Evolutionary conservation across 2,113 vertebrate genomes (phyloP), one percentile per base, ranked within the genome.

Genomic region (Scatophagus argus): DNA sequence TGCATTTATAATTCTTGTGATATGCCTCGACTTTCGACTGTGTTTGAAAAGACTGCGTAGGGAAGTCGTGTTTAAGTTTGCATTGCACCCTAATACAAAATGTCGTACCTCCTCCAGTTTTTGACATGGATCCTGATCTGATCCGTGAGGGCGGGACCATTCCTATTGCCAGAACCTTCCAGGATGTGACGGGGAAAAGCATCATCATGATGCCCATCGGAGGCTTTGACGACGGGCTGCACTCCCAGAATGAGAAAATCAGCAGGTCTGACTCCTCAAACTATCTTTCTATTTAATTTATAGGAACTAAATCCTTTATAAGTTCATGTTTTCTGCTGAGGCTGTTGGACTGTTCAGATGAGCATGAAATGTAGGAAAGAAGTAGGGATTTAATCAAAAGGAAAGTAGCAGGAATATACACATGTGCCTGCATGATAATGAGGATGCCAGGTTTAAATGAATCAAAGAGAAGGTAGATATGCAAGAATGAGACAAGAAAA

Each of bases 161-260:
- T 55, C 95, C 95, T 0, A 83, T 96, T 12, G 93, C 95, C 52
- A 89, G 74, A 73, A 95, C 86, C 36, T 94, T 95, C 77, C 88
- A 95, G 88, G 93, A 95, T 5, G 93, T 95, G 77, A 95, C 89
- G 0, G 87, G 77, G 5, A 95, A 95, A 85, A 92, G 85, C 89
- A 94, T 95, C 81, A 94, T 96, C 81, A 95, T 95, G 94, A 58
- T 96, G 64, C 94, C 95, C 21, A 95, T 96, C 1, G 95, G 94
- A 41, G 94, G 93, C 56, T 94, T 94, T 5, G 95, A 95, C 8
- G 95, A 95, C 0, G 95, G 95, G 21, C 75, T 95, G 47, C 95
- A 96, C 76, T 96, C 95, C n/a, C 95, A 96, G 86, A 95, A 95
- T 7, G 95, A 96, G 87, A 96, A 95, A 65, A 94, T 96, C 16